These are phyloP conservation scores for Carlito syrichta DNA, from an alignment of 2,113 vertebrate genomes.

Conservation along the genomic window DNA sequence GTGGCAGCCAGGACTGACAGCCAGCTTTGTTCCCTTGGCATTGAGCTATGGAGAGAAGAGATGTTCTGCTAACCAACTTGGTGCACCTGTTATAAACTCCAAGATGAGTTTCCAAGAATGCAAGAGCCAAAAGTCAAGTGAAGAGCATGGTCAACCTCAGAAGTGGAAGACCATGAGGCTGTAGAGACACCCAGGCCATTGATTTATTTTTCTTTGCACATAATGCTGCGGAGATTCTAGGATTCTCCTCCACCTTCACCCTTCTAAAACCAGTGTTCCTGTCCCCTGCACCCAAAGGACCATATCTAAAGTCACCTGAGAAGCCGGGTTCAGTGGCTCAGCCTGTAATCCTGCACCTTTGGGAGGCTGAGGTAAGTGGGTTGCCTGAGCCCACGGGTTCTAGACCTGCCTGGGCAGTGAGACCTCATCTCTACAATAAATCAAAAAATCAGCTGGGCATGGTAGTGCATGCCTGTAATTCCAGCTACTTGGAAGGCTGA, in stretches of 20 bases:
- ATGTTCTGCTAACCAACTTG: not conserved
- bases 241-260: not conserved
- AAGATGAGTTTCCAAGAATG: not conserved
- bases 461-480: no score
- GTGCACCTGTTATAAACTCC: not conserved
- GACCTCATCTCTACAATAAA: no score
- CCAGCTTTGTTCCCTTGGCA: not conserved
- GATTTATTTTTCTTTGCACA: not conserved
- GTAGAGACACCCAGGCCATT: not conserved
- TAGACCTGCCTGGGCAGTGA: no score
- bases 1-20: not conserved
- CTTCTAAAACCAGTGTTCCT: not conserved
- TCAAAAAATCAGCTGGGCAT: no score
- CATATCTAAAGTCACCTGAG: no score
- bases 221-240: not conserved
- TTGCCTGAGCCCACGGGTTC: no score
- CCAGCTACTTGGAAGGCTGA: no score
- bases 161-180: not conserved
- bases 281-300: fast-evolving
- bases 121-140: no score
- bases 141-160: not conserved
- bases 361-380: no score
- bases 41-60: not conserved
- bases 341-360: no score
- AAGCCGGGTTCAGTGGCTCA: no score